These are phyloP conservation scores for Morone saxatilis DNA, from an alignment of 2,113 vertebrate genomes.

Conservation along the genomic window DNA sequence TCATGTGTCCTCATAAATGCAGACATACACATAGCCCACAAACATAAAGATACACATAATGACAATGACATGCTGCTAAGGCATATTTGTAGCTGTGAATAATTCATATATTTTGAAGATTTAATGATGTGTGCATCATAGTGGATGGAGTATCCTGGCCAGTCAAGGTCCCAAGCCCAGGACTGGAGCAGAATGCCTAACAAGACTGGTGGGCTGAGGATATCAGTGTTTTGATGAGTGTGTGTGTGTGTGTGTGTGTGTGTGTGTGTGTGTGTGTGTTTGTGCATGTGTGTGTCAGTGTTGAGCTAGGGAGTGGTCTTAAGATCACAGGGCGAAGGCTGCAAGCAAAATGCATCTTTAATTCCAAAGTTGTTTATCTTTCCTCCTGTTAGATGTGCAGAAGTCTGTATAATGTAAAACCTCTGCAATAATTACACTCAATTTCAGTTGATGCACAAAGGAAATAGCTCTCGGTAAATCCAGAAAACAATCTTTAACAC, in stretches of 20 bases:
- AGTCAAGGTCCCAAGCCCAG: constrained; percentile 69
- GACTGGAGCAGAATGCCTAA: constrained; percentile 74
- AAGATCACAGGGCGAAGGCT: constrained; percentile 65
- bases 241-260: not conserved
- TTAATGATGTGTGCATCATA: constrained; percentile 77
- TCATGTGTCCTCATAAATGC: not conserved
- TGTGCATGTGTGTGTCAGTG: constrained; percentile 2
- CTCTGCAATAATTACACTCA: constrained; percentile 66
- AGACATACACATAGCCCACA: not conserved
- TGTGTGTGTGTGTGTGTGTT: not conserved
- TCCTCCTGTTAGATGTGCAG: constrained; percentile 52
- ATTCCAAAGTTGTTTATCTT: constrained; percentile 70
- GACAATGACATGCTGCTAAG: constrained; percentile 43
- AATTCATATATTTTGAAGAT: constrained; percentile 79
- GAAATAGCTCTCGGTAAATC: constrained; percentile 65
- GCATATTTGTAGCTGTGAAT: constrained; percentile 74
- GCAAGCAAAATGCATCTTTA: constrained; percentile 76
- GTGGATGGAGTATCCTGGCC: constrained; percentile 62
- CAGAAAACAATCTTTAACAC: constrained; percentile 68
- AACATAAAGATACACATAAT: constrained; percentile 7
- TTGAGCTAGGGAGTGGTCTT: constrained; percentile 23
- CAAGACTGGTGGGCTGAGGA: constrained; percentile 32
- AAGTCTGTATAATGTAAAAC: constrained; percentile 37
- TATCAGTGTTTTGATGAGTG: constrained; percentile 17
- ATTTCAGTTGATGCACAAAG: constrained; percentile 49